phyloP scores from a whole-genome alignment of 1,140 invertebrate species.

The Solenopsis invicta region DNA sequence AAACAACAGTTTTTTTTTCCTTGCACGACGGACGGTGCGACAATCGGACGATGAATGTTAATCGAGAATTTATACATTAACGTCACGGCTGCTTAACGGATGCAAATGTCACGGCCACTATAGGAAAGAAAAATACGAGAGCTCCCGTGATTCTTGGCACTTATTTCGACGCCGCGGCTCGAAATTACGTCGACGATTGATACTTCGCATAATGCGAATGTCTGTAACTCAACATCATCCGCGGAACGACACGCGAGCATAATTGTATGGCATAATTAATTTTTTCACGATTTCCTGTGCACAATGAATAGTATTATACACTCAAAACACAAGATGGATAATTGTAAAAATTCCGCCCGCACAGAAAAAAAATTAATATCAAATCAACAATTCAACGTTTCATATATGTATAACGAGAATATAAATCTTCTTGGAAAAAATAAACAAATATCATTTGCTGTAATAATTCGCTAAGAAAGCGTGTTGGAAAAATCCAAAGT shows the following conservation, averaged over 20 bases:
- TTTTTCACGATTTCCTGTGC: background rate
- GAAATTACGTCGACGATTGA: conserved; percentile 55
- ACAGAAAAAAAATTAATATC: too few species aligned
- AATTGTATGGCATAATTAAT: background rate
- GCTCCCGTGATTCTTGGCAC: conserved; percentile 20
- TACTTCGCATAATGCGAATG: conserved; percentile 29
- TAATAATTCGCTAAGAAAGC: background rate
- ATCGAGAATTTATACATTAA: conserved; percentile 4
- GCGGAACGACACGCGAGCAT: background rate
- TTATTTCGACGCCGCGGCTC: background rate
- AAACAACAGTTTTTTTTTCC: background rate
- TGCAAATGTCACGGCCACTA: conserved; percentile 9
- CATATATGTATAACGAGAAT: too few species aligned
- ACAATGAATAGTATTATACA: background rate
- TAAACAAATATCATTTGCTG: too few species aligned
- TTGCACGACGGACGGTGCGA: background rate
- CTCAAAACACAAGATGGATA: background rate
- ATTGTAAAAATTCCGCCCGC: background rate
- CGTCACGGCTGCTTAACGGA: background rate
- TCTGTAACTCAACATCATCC: conserved; percentile 51
- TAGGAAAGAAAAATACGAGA: conserved; percentile 18
- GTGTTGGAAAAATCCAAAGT: background rate
- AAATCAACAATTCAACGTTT: too few species aligned
- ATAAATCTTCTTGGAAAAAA: too few species aligned
- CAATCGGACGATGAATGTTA: conserved; percentile 10